These are phyloP conservation scores for Eulimnadia texana DNA, from an alignment of 1,140 invertebrate genomes.

Conservation along the genomic window DNA sequence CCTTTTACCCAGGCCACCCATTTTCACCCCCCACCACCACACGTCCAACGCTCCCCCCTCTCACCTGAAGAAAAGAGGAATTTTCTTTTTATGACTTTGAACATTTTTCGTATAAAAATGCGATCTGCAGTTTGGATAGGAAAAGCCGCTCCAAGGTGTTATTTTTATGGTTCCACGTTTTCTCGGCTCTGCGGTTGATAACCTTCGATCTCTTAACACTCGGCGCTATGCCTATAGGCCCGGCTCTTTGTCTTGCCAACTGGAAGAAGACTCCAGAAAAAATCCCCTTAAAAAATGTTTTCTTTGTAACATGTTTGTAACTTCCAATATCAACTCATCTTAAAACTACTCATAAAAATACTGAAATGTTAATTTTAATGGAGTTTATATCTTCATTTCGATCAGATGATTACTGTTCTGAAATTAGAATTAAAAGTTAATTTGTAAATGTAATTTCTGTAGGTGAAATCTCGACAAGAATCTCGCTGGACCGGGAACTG, in stretches of 20 bases:
- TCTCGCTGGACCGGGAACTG: constrained; percentile 66
- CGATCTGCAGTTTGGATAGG: background rate
- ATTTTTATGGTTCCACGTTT: background rate
- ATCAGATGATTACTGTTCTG: no score
- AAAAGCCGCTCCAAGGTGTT: background rate
- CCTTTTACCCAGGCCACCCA: no score
- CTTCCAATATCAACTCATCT: no score
- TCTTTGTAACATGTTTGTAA: no score
- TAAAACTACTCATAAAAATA: no score
- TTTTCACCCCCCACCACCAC: no score
- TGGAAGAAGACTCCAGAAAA: background rate
- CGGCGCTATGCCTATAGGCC: background rate
- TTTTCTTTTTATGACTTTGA: background rate
- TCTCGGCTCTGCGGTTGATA: background rate
- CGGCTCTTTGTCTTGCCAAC: no score
- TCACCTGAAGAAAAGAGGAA: no score
- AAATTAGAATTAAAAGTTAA: no score
- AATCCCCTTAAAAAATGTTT: background rate
- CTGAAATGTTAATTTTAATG: no score
- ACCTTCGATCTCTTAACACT: background rate
- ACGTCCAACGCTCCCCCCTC: no score
- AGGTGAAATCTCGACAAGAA: constrained; percentile 72
- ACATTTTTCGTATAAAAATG: background rate
- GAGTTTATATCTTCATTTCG: background rate
- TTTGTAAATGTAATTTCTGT: constrained; percentile 22